Percentiles rank a stretch among this genome's conserved stretches.
Evolutionary conservation across 2,113 vertebrate species (phyloP).

Genomic region (Callospermophilus lateralis): DNA sequence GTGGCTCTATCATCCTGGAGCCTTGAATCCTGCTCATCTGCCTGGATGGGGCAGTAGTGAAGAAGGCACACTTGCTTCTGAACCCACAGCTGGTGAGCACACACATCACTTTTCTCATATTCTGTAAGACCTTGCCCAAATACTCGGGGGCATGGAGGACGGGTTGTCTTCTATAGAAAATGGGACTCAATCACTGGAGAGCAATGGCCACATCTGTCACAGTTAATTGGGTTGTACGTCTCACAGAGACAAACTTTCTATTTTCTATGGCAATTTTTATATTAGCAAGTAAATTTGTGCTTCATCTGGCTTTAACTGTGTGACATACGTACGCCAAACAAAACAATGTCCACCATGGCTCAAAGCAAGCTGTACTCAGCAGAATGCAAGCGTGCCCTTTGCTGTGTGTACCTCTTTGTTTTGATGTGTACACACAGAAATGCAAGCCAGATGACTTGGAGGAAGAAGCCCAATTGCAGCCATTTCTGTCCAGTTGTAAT

Average conservation of each 20-base stretch:
- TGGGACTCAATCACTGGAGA: not conserved
- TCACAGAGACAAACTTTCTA: not conserved
- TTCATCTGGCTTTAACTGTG: slow-evolving; percentile 63
- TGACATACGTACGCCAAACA: slow-evolving; percentile 1
- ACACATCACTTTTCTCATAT: not conserved
- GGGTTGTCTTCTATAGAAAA: not conserved
- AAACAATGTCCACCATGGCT: not conserved
- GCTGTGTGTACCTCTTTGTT: slow-evolving; percentile 39
- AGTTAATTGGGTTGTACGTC: not conserved
- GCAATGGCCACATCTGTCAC: not conserved
- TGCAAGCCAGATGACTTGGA: slow-evolving; percentile 35
- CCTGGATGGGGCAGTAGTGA: not conserved
- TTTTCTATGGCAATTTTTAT: slow-evolving; percentile 27
- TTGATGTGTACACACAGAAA: slow-evolving; percentile 43
- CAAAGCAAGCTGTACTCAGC: not conserved
- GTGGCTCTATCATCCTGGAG: too few relatives aligned
- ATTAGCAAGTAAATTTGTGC: slow-evolving; percentile 47
- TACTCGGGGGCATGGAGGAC: not conserved
- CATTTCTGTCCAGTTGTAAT: slow-evolving; percentile 23
- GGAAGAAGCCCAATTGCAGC: not conserved
- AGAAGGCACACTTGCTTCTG: not conserved
- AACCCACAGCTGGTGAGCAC: not conserved
- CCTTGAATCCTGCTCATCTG: not conserved
- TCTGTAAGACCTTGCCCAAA: not conserved
- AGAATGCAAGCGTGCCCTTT: not conserved